phyloP scores from a whole-genome alignment of 2,797 vertebrate genomes.

The Neosalanx taihuensis region DNA sequence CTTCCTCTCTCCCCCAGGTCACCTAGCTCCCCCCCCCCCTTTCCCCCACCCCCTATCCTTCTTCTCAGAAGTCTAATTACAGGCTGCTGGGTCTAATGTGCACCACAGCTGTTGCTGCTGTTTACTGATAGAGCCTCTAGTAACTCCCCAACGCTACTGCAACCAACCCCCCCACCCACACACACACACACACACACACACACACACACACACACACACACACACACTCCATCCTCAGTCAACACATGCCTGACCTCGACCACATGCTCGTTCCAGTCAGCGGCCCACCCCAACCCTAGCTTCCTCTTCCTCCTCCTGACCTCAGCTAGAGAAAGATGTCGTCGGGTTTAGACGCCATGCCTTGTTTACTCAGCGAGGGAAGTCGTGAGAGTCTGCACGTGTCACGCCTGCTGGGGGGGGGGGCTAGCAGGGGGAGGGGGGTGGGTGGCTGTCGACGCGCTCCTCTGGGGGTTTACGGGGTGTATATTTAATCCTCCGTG shows the following conservation, averaged over 20 bases:
- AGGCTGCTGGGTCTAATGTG: conserved; percentile 38
- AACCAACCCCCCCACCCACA: not conserved
- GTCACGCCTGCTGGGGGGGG: not conserved
- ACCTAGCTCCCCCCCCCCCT: too few species aligned
- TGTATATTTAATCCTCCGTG: too few species aligned
- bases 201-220: too few species aligned
- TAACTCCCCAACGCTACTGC: not conserved
- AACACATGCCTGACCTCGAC: not conserved
- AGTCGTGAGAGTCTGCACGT: not conserved
- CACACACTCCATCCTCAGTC: not conserved
- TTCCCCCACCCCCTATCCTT: too few species aligned
- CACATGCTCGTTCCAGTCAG: not conserved
- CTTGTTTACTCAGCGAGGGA: not conserved
- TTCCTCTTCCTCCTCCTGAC: too few species aligned
- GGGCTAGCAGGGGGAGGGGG: too few species aligned
- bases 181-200: not conserved
- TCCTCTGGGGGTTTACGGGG: too few species aligned
- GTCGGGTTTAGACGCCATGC: not conserved
- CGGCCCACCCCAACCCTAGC: too few species aligned
- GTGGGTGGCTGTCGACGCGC: too few species aligned
- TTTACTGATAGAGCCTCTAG: conserved; percentile 16
- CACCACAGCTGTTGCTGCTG: conserved; percentile 46
- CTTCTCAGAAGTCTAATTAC: conserved; percentile 61
- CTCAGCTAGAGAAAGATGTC: not conserved
- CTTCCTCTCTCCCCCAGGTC: too few species aligned